Percentiles rank a stretch among this genome's conserved stretches.
Conservation (phyloP, 2,113 vertebrate species). For the Istiophorus platypterus region DNA sequence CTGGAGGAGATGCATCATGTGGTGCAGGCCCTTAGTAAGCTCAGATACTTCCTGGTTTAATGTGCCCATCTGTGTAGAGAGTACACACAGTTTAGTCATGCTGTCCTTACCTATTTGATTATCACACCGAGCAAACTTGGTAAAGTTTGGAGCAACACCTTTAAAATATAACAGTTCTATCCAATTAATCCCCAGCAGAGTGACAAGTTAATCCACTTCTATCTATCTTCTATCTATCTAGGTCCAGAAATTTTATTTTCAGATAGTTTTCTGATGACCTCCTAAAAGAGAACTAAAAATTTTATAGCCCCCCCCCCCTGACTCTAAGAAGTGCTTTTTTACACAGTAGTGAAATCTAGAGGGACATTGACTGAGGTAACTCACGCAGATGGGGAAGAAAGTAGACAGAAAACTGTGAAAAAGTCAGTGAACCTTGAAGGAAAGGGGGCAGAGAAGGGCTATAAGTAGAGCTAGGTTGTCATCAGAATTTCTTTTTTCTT, state of each 20-base stretch:
- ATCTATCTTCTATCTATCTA: no score
- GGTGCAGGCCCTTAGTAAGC: slow-evolving; percentile 90
- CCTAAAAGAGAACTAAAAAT: slow-evolving; percentile 27
- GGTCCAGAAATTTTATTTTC: no score
- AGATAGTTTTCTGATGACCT: slow-evolving; percentile 24
- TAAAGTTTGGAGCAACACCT: neutral
- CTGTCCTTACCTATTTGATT: neutral
- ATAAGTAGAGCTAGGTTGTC: slow-evolving; percentile 34
- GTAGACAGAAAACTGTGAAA: slow-evolving; percentile 5
- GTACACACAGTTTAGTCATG: slow-evolving; percentile 1
- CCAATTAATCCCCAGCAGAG: neutral
- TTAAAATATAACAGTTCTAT: neutral
- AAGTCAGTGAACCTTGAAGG: slow-evolving; percentile 14
- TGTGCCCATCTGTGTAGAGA: slow-evolving; percentile 85
- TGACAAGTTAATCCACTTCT: slow-evolving; percentile 30
- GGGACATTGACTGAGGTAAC: slow-evolving; percentile 13
- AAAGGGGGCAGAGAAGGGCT: slow-evolving; percentile 32
- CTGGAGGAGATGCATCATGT: slow-evolving; percentile 90
- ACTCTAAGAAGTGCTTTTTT: slow-evolving; percentile 27
- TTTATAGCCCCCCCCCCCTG: slow-evolving; percentile 10
- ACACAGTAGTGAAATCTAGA: slow-evolving; percentile 1
- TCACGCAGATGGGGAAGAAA: slow-evolving; percentile 53
- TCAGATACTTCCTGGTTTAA: slow-evolving; percentile 93
- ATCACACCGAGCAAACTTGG: neutral
- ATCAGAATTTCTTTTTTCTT: slow-evolving; percentile 25